phyloP scores from a whole-genome alignment of 1,140 invertebrate genomes.

The Trichonephila clavipes region DNA sequence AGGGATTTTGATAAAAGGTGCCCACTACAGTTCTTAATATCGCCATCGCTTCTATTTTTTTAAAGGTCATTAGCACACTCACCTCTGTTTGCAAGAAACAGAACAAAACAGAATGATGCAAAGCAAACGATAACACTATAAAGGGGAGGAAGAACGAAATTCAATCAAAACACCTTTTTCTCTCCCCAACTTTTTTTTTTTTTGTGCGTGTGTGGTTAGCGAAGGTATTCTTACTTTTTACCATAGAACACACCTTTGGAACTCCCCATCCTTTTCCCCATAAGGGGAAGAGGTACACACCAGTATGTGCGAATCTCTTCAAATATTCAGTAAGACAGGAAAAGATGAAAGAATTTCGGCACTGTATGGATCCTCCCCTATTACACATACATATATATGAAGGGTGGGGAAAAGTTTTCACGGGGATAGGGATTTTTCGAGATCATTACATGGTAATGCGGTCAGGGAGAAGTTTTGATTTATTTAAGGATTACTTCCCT shows the following conservation, averaged over 20 bases:
- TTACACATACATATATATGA: not conserved
- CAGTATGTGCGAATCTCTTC: constrained; percentile 63
- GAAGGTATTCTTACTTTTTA: not conserved
- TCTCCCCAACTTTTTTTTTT: not conserved
- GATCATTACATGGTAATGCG: constrained; percentile 72
- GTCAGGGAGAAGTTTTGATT: constrained; percentile 68
- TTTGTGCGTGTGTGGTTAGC: not conserved
- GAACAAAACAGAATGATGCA: not conserved
- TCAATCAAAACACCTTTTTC: not conserved
- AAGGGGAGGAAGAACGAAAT: not conserved
- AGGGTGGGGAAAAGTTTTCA: not conserved
- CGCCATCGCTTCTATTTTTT: too few species aligned
- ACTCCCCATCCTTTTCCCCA: not conserved
- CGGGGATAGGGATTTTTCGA: constrained; percentile 49
- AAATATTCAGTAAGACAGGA: constrained; percentile 64
- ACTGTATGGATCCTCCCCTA: constrained; percentile 5
- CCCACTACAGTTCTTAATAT: too few species aligned
- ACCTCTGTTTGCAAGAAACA: not conserved
- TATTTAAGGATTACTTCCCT: constrained; percentile 53
- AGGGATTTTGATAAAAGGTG: too few species aligned
- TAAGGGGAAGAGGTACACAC: not conserved
- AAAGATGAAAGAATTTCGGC: constrained; percentile 41
- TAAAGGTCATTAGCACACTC: too few species aligned
- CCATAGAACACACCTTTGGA: not conserved
- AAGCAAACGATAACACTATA: not conserved